Percentiles rank a stretch among this genome's conserved stretches.
Evolutionary conservation across 35 echinoderm and acorn worm species (phyloP).

Genomic region (Eucidaris tribuloides): DNA sequence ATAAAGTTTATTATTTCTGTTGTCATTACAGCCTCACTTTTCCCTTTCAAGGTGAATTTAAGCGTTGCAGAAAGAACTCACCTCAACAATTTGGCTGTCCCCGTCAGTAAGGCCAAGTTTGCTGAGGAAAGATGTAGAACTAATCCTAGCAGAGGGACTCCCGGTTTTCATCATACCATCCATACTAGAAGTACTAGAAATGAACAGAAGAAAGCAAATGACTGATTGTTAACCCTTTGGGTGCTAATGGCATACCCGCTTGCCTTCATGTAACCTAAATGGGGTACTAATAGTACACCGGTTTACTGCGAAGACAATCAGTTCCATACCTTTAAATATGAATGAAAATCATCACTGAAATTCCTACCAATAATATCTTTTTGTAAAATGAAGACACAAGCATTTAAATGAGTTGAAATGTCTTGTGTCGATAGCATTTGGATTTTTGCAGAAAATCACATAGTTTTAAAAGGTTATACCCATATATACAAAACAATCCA

Average conservation of each 20-base stretch:
- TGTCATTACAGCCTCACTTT: neutral
- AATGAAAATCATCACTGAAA: no score
- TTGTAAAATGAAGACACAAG: no score
- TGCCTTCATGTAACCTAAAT: neutral
- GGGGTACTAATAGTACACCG: no score
- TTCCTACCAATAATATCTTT: no score
- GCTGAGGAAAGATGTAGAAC: constrained; percentile 20
- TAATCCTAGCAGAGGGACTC: neutral
- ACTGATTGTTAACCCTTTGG: no score
- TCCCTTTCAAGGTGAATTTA: neutral
- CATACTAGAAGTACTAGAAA: neutral
- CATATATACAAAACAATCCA: no score
- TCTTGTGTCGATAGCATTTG: no score
- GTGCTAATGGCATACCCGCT: neutral
- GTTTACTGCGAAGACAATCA: no score
- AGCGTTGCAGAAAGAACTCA: constrained; percentile 24
- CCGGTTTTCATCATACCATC: no score
- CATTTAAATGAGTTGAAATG: neutral
- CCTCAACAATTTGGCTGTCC: constrained; percentile 61
- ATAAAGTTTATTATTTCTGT: neutral
- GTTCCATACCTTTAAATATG: neutral
- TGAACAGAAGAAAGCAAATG: neutral
- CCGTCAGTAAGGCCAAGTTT: constrained; percentile 54
- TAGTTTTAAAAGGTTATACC: no score
- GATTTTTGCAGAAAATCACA: no score